Percentiles rank a stretch among this genome's conserved stretches.
These are phyloP conservation scores for Xanthorhoe designata DNA, from an alignment of 2,888 invertebrate species.

Conservation along the genomic window DNA sequence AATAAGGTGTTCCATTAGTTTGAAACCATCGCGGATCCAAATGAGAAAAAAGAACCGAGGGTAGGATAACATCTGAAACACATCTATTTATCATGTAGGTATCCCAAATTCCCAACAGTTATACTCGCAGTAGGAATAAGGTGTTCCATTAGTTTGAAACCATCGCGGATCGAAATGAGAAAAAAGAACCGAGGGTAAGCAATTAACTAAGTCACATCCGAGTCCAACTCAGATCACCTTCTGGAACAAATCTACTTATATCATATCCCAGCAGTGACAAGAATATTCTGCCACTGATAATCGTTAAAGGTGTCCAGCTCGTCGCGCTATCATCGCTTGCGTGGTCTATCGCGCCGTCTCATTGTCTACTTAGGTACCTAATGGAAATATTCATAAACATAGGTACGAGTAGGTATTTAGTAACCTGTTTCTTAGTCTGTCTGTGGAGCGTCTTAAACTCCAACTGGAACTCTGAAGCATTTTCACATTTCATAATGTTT, in stretches of 20 bases:
- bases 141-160: not conserved
- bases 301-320: too few species aligned
- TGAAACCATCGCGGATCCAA: not conserved
- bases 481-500: constrained; percentile 34
- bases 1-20: constrained; percentile 5
- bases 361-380: too few species aligned
- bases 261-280: too few species aligned
- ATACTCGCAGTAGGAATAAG: constrained; percentile 12
- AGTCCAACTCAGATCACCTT: constrained; percentile 69
- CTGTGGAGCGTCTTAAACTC: not conserved
- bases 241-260: constrained; percentile 63
- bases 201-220: constrained; percentile 43
- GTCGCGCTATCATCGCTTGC: too few species aligned
- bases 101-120: constrained; percentile 5
- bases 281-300: too few species aligned
- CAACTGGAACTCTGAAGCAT: constrained; percentile 8
- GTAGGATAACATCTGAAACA: too few species aligned
- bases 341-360: too few species aligned
- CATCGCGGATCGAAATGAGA: not conserved
- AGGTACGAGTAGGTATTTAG: not conserved
- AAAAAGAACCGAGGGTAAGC: too few species aligned
- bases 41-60: constrained; percentile 2
- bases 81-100: constrained; percentile 40
- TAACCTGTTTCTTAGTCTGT: too few species aligned
- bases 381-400: not conserved